Evolutionary conservation across 2,113 vertebrate species (phyloP).

Genomic region (Lanius ludovicianus): DNA sequence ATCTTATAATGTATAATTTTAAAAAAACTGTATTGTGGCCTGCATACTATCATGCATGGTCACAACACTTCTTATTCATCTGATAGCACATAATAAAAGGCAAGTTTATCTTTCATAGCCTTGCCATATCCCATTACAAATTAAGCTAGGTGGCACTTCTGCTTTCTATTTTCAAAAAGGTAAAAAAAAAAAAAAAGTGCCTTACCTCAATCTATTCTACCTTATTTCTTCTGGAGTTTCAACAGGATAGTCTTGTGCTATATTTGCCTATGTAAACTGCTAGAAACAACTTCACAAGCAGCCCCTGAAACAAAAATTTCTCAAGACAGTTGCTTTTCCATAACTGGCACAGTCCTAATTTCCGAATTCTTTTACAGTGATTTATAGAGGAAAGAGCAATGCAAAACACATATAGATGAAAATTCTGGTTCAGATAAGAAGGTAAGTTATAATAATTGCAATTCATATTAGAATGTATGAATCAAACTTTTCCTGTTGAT

Average conservation of each 20-base stretch:
- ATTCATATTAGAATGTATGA: background rate
- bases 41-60: background rate
- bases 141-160: background rate
- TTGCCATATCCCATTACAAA: background rate
- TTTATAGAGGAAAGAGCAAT: conserved; percentile 83
- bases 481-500: background rate
- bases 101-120: background rate
- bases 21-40: background rate
- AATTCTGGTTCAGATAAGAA: background rate
- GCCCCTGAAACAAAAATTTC: background rate
- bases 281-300: background rate
- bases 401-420: conserved; percentile 1
- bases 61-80: background rate
- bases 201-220: background rate
- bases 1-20: background rate
- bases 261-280: background rate
- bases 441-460: background rate
- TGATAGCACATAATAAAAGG: background rate
- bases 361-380: conserved; percentile 73
- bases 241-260: background rate
- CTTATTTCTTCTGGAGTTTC: background rate
- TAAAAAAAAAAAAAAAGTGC: background rate
- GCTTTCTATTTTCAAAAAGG: background rate
- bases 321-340: background rate
- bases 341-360: background rate